Conservation (phyloP, 1,140 invertebrate species). For the Philaenus spumarius region DNA sequence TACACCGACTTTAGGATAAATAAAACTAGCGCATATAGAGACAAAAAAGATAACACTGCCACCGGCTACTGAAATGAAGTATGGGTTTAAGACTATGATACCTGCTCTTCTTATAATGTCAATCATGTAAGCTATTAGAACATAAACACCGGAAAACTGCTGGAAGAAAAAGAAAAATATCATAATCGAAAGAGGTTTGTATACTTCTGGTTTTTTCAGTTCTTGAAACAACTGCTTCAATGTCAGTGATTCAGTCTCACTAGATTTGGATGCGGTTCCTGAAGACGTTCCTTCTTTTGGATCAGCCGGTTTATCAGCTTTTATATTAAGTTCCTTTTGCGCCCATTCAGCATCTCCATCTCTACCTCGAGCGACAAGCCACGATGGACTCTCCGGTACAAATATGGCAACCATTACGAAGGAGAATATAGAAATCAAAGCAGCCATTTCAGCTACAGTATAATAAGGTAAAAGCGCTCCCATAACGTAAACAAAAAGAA, state of each 20-base stretch:
- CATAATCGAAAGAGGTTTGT: conserved; percentile 47
- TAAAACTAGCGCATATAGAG: conserved; percentile 42
- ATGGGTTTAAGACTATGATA: conserved; percentile 37
- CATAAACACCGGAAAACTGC: conserved; percentile 53
- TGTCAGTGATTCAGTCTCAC: background rate
- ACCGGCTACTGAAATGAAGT: conserved; percentile 38
- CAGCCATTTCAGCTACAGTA: conserved; percentile 41
- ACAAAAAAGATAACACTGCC: conserved; percentile 47
- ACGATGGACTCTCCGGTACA: conserved; percentile 50
- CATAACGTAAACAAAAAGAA: conserved; percentile 24
- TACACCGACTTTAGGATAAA: conserved; percentile 48
- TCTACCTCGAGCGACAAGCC: conserved; percentile 35
- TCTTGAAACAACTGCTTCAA: conserved; percentile 21
- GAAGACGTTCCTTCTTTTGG: background rate
- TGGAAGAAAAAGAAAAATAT: conserved; percentile 47
- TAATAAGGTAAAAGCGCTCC: conserved; percentile 44
- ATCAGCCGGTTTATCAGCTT: conserved; percentile 4
- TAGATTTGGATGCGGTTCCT: background rate
- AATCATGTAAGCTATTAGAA: conserved; percentile 61
- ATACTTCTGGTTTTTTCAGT: conserved; percentile 27
- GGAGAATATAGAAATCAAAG: conserved; percentile 34
- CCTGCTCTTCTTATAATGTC: conserved; percentile 47
- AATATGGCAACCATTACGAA: conserved; percentile 34
- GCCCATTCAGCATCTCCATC: conserved; percentile 27
- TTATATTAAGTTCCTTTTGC: conserved; percentile 22